Conservation (phyloP, 2,797 vertebrate species). For the Spinus olivaceus region DNA sequence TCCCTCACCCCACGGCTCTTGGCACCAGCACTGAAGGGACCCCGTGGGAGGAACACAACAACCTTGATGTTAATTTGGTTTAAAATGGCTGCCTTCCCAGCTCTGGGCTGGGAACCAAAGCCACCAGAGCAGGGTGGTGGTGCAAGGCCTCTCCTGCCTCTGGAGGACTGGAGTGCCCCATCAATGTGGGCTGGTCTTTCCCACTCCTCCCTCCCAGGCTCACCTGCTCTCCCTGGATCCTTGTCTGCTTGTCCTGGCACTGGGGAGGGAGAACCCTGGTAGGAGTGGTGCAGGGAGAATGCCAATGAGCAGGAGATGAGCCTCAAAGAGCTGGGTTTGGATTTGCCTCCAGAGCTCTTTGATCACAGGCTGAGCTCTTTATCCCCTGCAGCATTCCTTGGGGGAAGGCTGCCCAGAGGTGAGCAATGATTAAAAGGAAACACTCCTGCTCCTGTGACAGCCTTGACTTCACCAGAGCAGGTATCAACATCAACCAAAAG, state of each 20-base stretch:
- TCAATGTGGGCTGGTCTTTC: not conserved
- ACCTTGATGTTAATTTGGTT: not conserved
- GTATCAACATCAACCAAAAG: not conserved
- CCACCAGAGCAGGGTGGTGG: not conserved
- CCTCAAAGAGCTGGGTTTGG: not conserved
- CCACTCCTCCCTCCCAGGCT: not conserved
- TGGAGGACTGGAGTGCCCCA: not conserved
- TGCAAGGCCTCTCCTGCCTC: not conserved
- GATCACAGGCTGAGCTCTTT: slow-evolving; percentile 24
- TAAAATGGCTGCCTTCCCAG: not conserved
- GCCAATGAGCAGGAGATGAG: not conserved
- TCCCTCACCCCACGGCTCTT: not conserved
- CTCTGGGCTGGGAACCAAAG: not conserved
- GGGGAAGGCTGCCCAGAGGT: not conserved
- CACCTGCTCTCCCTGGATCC: not conserved
- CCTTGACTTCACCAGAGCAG: not conserved
- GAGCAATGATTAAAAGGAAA: slow-evolving; percentile 25
- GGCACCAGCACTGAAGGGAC: not conserved
- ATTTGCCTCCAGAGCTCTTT: slow-evolving; percentile 11
- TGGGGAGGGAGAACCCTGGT: not conserved
- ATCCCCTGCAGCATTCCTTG: not conserved
- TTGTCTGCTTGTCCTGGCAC: not conserved
- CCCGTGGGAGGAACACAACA: not conserved
- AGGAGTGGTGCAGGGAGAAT: not conserved
- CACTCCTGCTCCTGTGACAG: not conserved